phyloP scores from a whole-genome alignment of 2,113 vertebrate genomes.

The Pedetes capensis region DNA sequence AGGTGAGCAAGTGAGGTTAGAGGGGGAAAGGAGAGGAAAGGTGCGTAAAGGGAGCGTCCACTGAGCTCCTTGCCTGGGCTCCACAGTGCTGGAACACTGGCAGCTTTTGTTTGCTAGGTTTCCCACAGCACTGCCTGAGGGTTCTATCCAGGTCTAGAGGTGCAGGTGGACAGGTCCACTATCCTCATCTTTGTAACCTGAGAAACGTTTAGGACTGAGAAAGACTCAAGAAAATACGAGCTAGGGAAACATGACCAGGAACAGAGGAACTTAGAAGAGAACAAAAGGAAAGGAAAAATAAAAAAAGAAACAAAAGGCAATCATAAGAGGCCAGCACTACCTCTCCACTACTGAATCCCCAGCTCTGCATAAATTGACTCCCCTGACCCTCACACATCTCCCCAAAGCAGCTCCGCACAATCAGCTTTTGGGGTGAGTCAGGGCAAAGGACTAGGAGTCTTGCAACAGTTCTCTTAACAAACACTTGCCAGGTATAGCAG shows the following conservation, averaged over 20 bases:
- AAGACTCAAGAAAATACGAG: not conserved
- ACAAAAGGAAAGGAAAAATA: not conserved
- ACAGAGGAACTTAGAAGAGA: not conserved
- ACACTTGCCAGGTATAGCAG: not conserved
- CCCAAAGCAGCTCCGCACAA: not conserved
- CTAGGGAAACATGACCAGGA: not conserved
- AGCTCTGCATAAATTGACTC: too few relatives aligned
- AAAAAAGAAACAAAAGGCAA: not conserved
- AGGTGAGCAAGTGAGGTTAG: not conserved
- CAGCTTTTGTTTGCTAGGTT: not conserved
- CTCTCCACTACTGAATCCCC: not conserved
- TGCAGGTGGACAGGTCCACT: not conserved
- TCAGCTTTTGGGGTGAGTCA: not conserved
- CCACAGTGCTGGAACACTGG: fast-evolving
- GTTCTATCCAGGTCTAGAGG: too few relatives aligned
- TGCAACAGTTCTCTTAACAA: not conserved
- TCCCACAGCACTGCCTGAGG: fast-evolving
- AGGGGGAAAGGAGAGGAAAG: not conserved
- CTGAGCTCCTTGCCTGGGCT: too few relatives aligned
- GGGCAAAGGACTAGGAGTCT: not conserved
- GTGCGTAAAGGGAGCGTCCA: not conserved
- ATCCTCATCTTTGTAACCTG: not conserved
- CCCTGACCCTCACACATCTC: not conserved
- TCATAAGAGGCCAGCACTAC: not conserved
- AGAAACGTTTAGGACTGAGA: not conserved